These are phyloP conservation scores for Tetragonula clypearis DNA, from an alignment of 1,140 invertebrate species.

Conservation along the genomic window DNA sequence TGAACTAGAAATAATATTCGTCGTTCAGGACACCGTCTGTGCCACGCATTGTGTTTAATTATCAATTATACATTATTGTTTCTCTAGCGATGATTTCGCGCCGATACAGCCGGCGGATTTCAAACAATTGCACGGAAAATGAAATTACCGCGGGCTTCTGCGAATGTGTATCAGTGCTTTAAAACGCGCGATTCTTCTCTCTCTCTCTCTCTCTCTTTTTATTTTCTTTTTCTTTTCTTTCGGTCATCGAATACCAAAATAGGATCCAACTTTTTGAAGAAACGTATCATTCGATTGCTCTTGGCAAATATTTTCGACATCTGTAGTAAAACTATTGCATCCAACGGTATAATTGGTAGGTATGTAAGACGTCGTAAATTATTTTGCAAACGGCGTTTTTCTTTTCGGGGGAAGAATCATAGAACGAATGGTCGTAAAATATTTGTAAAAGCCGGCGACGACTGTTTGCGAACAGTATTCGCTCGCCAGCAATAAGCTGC, in stretches of 20 bases:
- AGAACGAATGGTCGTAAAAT: neutral
- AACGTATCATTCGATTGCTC: too few relatives aligned
- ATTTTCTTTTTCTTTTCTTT: too few relatives aligned
- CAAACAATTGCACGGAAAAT: constrained; percentile 59
- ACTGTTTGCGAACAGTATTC: neutral
- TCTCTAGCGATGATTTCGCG: too few relatives aligned
- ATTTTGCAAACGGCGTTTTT: neutral
- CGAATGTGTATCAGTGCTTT: constrained; percentile 48
- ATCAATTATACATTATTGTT: constrained; percentile 48
- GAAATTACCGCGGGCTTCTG: constrained; percentile 35
- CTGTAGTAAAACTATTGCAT: too few relatives aligned
- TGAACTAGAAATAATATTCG: constrained; percentile 44
- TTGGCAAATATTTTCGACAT: neutral
- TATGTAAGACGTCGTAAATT: neutral
- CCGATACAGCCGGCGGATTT: constrained; percentile 20
- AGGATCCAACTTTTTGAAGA: too few relatives aligned
- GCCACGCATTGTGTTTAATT: constrained; percentile 45
- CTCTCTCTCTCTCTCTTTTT: too few relatives aligned
- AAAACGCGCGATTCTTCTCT: too few relatives aligned
- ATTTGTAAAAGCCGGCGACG: neutral
- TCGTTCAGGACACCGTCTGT: neutral
- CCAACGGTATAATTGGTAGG: too few relatives aligned
- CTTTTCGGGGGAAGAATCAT: neutral
- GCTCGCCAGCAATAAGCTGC: too few relatives aligned
- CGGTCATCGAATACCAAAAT: too few relatives aligned